Evolutionary conservation across 2,113 vertebrate genomes (phyloP).

Genomic region (Melanerpes aurifrons): DNA sequence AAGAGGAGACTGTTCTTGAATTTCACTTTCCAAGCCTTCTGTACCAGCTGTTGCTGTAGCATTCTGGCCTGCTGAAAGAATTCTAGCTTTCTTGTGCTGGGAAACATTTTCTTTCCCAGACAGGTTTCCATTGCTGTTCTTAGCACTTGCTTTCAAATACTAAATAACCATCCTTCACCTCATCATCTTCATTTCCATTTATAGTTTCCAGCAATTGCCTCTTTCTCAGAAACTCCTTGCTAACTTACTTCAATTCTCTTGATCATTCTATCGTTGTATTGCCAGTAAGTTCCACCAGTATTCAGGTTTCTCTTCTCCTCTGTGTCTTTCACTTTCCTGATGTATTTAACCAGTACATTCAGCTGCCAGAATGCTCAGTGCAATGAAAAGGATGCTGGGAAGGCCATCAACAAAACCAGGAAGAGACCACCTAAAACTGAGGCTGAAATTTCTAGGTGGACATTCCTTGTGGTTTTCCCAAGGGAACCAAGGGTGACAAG

Average conservation of each 20-base stretch:
- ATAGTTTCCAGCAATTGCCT: not conserved
- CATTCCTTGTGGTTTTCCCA: constrained; percentile 25
- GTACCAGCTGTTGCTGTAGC: not conserved
- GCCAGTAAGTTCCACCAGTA: not conserved
- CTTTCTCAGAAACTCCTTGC: not conserved
- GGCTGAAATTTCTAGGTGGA: constrained; percentile 31
- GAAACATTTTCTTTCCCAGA: not conserved
- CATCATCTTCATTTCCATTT: not conserved
- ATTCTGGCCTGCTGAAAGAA: not conserved
- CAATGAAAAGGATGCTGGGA: constrained; percentile 21
- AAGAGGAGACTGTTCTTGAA: not conserved
- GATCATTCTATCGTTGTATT: not conserved
- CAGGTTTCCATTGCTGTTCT: not conserved
- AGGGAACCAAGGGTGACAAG: constrained; percentile 11
- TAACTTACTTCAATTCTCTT: not conserved
- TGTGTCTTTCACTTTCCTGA: not conserved
- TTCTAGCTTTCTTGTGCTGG: rapidly evolving
- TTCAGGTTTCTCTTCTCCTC: not conserved
- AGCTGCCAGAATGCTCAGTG: constrained; percentile 30
- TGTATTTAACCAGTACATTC: not conserved
- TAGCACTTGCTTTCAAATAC: not conserved
- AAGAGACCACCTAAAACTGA: not conserved
- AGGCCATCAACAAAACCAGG: not conserved
- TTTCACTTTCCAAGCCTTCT: not conserved
- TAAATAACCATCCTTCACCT: not conserved